Evolutionary conservation across 1,140 invertebrate genomes (phyloP), one percentile per base, ranked within the genome.

Genomic region (Asobara japonica): DNA sequence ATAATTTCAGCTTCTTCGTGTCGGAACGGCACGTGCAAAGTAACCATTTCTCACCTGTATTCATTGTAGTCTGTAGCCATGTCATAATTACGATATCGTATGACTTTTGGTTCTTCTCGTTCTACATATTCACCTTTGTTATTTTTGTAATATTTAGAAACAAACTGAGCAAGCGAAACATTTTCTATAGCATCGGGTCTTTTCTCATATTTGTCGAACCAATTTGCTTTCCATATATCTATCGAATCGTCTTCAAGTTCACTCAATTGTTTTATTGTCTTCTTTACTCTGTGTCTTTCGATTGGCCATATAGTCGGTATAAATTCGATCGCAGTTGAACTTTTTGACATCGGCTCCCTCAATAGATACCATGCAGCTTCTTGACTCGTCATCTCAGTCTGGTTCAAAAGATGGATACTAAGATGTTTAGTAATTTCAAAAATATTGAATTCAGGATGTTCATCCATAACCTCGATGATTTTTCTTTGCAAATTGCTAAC

Each of bases 321-420:
- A 38, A 67, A 68, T 10, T 41, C 48, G 8, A 67, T 33, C 5
- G 27, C 65, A 8, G 27, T 20, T 16, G 65, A 71, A 64, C 30
- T 27, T 64, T 71, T 71, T 6, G 69, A 71, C 31, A 68, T 74
- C 13, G 66, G 69, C 56, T 75, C 61, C 11, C 74, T 11, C 8
- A 71, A 22, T 66, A 72, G 38, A 33, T 72, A 72, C 73, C 51
- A 87, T 62, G 84, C 86, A 72, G 84, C 85, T 80, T 87, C 85
- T 80, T 71, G 36, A 48, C 62, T 61, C 13, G 41, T 66, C 60
- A 65, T 71, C 65, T 66, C 64, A 29, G 60, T 30, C 29, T 11
- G 7, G 18, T 74, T 71, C 10, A 74, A 33, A 22, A 74, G 36
- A 11, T 74, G 16, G 36, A 71, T 38, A 41, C 73, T 67, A n/a